Percentiles rank a stretch among this genome's conserved stretches.
These are phyloP conservation scores for Hydrozoanthus tunicans DNA, from an alignment of 64 coral and sea anemone species.

Conservation along the genomic window DNA sequence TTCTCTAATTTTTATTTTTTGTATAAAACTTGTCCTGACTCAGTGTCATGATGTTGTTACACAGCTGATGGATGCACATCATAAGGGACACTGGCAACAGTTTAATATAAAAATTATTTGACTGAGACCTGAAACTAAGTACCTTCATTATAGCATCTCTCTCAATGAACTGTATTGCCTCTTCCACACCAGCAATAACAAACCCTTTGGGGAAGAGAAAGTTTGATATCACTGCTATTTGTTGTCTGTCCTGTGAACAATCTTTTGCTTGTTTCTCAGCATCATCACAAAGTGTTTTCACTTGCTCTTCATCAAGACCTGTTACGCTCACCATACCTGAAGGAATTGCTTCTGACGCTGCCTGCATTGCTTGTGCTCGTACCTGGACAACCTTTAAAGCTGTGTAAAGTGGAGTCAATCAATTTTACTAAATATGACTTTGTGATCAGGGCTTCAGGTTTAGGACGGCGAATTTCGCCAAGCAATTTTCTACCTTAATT, in stretches of 20 bases:
- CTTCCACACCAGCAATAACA: constrained; percentile 72
- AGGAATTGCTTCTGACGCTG: constrained; percentile 81
- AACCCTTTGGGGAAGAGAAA: constrained; percentile 77
- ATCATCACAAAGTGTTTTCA: constrained; percentile 56
- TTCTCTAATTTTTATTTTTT: too few species aligned
- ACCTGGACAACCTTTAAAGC: constrained; percentile 70
- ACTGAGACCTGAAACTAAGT: background rate
- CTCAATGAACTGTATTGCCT: constrained; percentile 58
- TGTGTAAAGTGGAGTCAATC: background rate
- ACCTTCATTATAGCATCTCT: constrained; percentile 67
- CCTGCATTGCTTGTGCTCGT: constrained; percentile 93
- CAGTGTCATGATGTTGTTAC: too few species aligned
- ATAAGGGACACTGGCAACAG: too few species aligned
- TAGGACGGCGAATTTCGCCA: too few species aligned
- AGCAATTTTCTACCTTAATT: too few species aligned
- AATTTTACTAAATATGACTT: too few species aligned
- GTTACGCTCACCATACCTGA: constrained; percentile 92
- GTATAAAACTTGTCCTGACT: too few species aligned
- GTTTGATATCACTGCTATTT: constrained; percentile 66
- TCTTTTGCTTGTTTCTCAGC: constrained; percentile 43
- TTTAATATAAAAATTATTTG: background rate
- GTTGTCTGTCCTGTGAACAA: background rate
- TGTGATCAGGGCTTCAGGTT: too few species aligned
- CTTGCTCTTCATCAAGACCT: constrained; percentile 45
- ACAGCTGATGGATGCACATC: too few species aligned